Base-by-base conservation (phyloP, 2,888 invertebrate genomes). In the Netelia fuscicornis region DNA sequence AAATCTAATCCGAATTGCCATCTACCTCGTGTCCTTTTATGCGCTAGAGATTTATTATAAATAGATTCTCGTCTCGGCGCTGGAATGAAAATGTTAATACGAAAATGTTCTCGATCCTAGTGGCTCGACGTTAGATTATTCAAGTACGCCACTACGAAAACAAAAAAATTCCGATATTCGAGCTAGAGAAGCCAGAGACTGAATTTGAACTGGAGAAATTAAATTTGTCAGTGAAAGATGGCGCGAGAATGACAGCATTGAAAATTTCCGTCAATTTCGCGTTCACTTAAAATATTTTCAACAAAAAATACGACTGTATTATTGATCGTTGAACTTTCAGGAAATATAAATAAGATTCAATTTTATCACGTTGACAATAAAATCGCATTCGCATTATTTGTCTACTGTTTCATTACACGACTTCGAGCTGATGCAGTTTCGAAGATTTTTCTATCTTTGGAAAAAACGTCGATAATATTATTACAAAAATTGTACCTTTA, bases 131-230 rank as follows among this genome's bases (percentile, higher is more conserved):
- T 72, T 54, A 20, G 44, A 62, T 20, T 42, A 30, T 70, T 48
- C 11, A 42, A 72, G 8, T 52, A 2, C 9, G 9, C 20, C 20
- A 25, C 20, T 68, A 20, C 2, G 37, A 37, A 37, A 37, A 37
- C 6, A 37, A 37, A 37, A 68, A 68, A 48, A 74, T 62, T 62
- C 20, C 3, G 48, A 62, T 74, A 74, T 62, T 62, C 62, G 30
- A 60, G 44, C 6, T 5, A 6, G 17, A 11, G 5, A 37, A 37
- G 6, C 6, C 37, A 37, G 37, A 37, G 37, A 37, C 37, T 1
- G 37, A 37, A 6, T 37, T 37, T 37, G 8, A 37, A 13, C 13
- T 17, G 20, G 11, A 48, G 44, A 44, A 60, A 44, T 13, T 13
- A 9, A 5, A 72, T 48, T 48, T 48, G 2, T 72, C 25, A 20